A percentile compares a stretch with the other conserved stretches of the same genome.
phyloP scores from a whole-genome alignment of 2,113 vertebrate genomes.

The Poecile atricapillus region DNA sequence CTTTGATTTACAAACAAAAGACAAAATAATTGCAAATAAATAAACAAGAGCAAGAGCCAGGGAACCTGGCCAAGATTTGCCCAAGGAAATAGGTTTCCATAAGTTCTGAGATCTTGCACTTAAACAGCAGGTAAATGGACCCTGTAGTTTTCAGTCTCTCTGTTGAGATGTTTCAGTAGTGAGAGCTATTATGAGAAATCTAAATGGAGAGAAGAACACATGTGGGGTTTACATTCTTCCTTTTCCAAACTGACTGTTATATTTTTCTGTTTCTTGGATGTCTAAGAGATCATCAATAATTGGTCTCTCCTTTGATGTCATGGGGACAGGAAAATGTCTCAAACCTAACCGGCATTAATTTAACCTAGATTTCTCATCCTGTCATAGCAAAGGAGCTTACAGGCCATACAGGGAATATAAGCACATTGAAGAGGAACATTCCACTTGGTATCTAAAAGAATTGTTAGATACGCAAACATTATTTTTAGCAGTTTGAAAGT shows the following conservation, averaged over 20 bases:
- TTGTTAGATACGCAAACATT: background rate
- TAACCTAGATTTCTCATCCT: background rate
- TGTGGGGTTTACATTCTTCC: accelerated
- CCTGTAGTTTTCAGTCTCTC: background rate
- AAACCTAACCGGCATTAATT: background rate
- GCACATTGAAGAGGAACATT: background rate
- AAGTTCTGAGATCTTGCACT: background rate
- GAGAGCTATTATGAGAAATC: background rate
- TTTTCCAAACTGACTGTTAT: background rate
- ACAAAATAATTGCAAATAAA: background rate
- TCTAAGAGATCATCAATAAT: background rate
- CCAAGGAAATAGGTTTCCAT: background rate
- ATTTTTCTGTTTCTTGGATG: background rate
- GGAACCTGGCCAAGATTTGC: background rate
- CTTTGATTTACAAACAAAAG: background rate
- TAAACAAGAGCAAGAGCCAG: background rate
- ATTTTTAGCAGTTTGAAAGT: background rate
- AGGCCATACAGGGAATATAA: background rate
- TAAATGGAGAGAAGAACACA: background rate
- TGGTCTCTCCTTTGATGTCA: background rate
- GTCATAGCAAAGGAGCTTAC: background rate
- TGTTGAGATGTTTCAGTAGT: background rate
- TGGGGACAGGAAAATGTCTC: background rate
- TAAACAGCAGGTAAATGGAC: background rate
- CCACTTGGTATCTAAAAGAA: background rate